Conservation (phyloP, 35 echinoderm and acorn worm species). For the Diadema setosum region DNA sequence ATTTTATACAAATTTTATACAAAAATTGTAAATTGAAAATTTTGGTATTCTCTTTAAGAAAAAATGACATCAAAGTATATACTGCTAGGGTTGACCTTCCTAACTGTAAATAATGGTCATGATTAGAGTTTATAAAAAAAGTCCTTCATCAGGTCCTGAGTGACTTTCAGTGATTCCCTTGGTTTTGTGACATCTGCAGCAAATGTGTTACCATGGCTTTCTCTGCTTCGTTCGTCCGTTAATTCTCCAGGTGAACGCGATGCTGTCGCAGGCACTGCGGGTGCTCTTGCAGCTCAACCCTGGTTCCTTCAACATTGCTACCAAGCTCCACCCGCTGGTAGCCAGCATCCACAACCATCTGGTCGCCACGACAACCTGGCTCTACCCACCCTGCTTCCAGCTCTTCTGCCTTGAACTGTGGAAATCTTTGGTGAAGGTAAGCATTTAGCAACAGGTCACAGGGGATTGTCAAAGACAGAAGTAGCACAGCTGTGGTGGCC, state of each 20-base stretch:
- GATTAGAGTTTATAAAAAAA: too few species aligned
- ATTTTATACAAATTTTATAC: too few species aligned
- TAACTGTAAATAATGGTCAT: too few species aligned
- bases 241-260: background rate
- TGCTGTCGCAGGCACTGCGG: background rate
- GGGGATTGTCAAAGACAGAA: too few species aligned
- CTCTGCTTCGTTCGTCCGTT: background rate
- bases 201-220: background rate
- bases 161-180: background rate
- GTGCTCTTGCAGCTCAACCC: background rate
- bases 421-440: background rate
- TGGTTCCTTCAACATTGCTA: background rate
- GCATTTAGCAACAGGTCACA: background rate
- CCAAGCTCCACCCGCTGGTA: background rate
- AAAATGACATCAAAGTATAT: too few species aligned
- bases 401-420: background rate
- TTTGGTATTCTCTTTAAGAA: too few species aligned
- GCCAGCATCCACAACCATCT: conserved; percentile 17
- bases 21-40: too few species aligned
- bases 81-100: too few species aligned
- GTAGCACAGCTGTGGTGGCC: too few species aligned
- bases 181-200: background rate
- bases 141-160: too few species aligned
- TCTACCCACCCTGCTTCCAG: background rate
- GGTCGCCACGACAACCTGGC: background rate